A percentile compares a stretch with the other conserved stretches of the same genome.
phyloP scores from a whole-genome alignment of 2,797 vertebrate species.

The Tiaroga cobitis region DNA sequence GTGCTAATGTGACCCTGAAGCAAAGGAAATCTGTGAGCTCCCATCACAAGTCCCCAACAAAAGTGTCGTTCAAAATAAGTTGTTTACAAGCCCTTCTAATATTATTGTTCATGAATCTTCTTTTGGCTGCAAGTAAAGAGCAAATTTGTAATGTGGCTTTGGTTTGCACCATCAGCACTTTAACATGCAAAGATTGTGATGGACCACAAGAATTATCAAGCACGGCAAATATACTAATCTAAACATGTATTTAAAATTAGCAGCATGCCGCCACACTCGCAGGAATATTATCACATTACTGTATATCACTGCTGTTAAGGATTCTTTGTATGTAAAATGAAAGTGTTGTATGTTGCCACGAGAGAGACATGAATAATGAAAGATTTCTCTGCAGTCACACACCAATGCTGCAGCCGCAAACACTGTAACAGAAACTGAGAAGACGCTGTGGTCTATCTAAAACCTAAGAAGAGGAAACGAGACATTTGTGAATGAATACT shows the following conservation, averaged over 20 bases:
- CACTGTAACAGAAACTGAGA: slow-evolving; percentile 55
- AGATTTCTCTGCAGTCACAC: slow-evolving; percentile 8
- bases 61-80: neutral
- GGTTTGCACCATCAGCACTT: neutral
- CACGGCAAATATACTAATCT: neutral
- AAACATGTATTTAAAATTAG: neutral
- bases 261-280: neutral
- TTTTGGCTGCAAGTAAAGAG: slow-evolving; percentile 1
- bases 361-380: slow-evolving; percentile 29
- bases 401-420: slow-evolving; percentile 12
- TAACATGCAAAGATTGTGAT: neutral
- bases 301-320: neutral
- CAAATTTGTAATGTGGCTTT: neutral
- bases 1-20: slow-evolving; percentile 39
- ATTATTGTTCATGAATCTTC: slow-evolving; percentile 6
- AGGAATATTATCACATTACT: neutral
- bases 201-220: neutral
- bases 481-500: slow-evolving; percentile 59
- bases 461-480: slow-evolving; percentile 61
- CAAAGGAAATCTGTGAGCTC: slow-evolving; percentile 23
- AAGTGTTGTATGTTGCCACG: neutral
- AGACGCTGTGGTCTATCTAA: slow-evolving; percentile 32
- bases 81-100: slow-evolving; percentile 15
- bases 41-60: slow-evolving; percentile 13
- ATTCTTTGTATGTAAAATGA: slow-evolving; percentile 3